Evolutionary conservation across 2,888 invertebrate species (phyloP).

Genomic region (Fragum sueziense): DNA sequence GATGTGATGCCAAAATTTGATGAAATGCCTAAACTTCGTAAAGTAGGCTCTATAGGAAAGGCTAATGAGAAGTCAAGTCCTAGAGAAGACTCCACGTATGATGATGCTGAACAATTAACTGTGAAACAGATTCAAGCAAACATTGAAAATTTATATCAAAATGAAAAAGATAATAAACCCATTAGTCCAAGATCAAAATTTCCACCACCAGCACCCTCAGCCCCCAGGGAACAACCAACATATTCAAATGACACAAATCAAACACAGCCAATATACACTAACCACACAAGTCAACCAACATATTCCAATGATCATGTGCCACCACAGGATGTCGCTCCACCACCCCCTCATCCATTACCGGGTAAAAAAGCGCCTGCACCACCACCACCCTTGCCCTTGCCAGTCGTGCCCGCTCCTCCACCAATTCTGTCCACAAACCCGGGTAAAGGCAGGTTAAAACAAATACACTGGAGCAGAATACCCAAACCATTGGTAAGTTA

Average conservation of each 20-base stretch:
- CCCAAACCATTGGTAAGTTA: slow-evolving; percentile 63
- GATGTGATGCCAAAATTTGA: slow-evolving; percentile 54
- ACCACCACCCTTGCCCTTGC: slow-evolving; percentile 28
- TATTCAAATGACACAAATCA: slow-evolving; percentile 2
- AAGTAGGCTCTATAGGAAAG: slow-evolving; percentile 39
- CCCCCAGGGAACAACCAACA: not conserved
- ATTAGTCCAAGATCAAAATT: slow-evolving; percentile 24
- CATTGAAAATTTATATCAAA: slow-evolving; percentile 43
- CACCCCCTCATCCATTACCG: slow-evolving; percentile 16
- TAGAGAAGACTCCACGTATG: not conserved
- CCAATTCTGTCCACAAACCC: not conserved
- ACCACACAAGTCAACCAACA: not conserved
- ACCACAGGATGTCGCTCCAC: not conserved
- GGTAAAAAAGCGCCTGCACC: slow-evolving; percentile 19
- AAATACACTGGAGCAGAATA: slow-evolving; percentile 68
- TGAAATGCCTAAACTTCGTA: slow-evolving; percentile 54
- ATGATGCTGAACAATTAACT: slow-evolving; percentile 7
- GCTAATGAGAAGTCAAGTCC: slow-evolving; percentile 25
- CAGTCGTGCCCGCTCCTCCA: slow-evolving; percentile 28
- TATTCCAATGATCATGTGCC: slow-evolving; percentile 3
- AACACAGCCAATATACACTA: not conserved
- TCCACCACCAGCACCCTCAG: slow-evolving; percentile 46
- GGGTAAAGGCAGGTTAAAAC: slow-evolving; percentile 58
- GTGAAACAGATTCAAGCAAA: slow-evolving; percentile 48
- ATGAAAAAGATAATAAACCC: slow-evolving; percentile 26